Evolutionary conservation across 2,888 invertebrate genomes (phyloP), one percentile per base, ranked within the genome.

Genomic region (Colostygia pectinataria): DNA sequence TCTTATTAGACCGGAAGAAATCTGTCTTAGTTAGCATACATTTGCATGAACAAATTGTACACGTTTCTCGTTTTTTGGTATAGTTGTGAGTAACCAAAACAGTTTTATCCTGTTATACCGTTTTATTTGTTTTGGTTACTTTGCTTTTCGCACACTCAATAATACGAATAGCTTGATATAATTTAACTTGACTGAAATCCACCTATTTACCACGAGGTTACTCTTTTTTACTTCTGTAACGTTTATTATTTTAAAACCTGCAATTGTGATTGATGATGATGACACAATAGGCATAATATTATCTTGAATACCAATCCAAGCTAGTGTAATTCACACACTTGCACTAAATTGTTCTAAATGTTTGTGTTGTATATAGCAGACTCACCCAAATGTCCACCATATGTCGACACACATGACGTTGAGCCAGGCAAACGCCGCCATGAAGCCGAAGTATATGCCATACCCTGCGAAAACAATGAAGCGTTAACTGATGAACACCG

Each of bases 381-480:
- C 93, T 92, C 80, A 95, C 95, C 94, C 94, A 80, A 95, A 94
- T 66, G 94, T 95, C 92, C 93, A 93, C 94, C 94, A 95, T 78
- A 95, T 95, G 91, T 95, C 95, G 85, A 94, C 93, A 76, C 95
- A 95, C 92, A 95, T 95, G 71, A 95, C 92, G 84, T 94, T 95
- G 70, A 95, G 91, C 95, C 95, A 95, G 41, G 92, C 91, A 75
- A 95, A 95, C 38, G 94, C 92, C 6, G 94, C 92, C 69, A 94
- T 90, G 71, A 94, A 93, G 48, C 92, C 91, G 71, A 94, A 94
- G 74, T 94, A 91, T 66, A 93, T 91, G 38, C 91, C 83, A 74
- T 93, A 94, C 53, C 93, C 95, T 95, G 86, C 58, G 66, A 69
- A 83, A 84, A 85, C 72, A 82, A 77, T 68, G 12, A 58, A 65